Base-by-base conservation (phyloP, 2,113 vertebrate genomes). In the Rhodinocichla rosea region DNA sequence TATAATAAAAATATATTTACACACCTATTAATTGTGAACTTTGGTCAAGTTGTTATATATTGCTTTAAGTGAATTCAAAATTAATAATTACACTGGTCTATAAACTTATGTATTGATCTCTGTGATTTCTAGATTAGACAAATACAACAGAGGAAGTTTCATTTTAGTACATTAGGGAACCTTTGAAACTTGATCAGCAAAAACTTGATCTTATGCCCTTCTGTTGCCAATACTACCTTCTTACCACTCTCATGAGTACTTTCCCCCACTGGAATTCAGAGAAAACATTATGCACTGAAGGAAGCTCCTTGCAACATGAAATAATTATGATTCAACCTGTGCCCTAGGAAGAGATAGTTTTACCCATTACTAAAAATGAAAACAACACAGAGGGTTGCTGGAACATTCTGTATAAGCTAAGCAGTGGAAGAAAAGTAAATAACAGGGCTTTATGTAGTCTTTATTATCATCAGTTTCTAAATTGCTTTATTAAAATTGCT, bases 41-140 rank as follows among this genome's bases (percentile, higher is more conserved):
- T 89, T 37, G 35, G 52, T 78, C 49, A 94, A 70, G 59, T 74
- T 87, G 37, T 63, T 88, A n/a, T 60, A 64, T 49, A 84, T 78
- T 78, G 26, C 45, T 95, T 97, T 71, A 95, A 76, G 64, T 44
- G 90, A 95, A 96, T 71, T 89, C 24, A 91, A 80, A 96, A 73
- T 76, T 83, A 93, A 78, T 83, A 78, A 96, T 89, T 69, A 75
- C 21, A 7, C 21, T 87, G 74, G 42, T 88, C 68, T 93, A n/a
- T 65, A 79, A 79, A 60, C 21, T 22, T 84, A 78, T 26, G 24
- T 40, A 95, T 75, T 32, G 52, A 82, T 94, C 64, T 45, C 35
- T 20, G 7, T 27, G 59, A 47, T 73, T 96, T 94, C 67, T 67
- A 63, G 85, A 86, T 91, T 62, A 94, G 30, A 32, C 7, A 35